Evolutionary conservation across 2,797 vertebrate species (phyloP).

Genomic region (Antennarius maculatus): DNA sequence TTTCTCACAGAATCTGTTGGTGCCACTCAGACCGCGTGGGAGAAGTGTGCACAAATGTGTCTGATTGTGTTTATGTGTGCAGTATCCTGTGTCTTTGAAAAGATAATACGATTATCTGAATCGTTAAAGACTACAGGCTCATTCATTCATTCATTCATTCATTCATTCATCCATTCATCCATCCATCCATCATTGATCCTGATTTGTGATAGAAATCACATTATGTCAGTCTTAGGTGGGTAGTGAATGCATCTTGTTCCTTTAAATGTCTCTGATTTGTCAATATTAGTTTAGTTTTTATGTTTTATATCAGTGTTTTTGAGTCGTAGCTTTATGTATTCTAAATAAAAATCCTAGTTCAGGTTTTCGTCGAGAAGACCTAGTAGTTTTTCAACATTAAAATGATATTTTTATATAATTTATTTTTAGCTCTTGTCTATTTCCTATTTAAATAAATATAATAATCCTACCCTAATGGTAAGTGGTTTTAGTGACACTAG

Average conservation of each 20-base stretch:
- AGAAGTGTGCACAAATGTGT: constrained; percentile 17
- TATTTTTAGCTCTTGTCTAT: constrained; percentile 17
- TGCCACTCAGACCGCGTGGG: not conserved
- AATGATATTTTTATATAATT: constrained; percentile 12
- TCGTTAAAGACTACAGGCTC: constrained; percentile 12
- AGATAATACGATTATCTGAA: not conserved
- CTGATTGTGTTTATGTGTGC: constrained; percentile 11
- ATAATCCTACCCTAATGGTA: constrained; percentile 17
- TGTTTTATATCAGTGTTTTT: constrained; percentile 20
- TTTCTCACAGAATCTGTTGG: not conserved
- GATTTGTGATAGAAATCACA: constrained; percentile 7
- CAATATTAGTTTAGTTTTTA: constrained; percentile 4
- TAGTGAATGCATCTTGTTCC: constrained; percentile 4
- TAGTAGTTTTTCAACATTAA: not conserved
- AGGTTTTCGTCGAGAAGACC: not conserved
- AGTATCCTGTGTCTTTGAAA: not conserved
- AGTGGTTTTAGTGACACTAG: constrained; percentile 20
- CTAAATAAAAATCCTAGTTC: not conserved
- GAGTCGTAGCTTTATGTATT: not conserved
- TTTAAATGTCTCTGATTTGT: constrained; percentile 6
- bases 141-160: constrained; percentile 4
- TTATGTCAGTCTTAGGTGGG: not conserved
- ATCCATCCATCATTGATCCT: constrained; percentile 12
- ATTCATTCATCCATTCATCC: constrained; percentile 6
- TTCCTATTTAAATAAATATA: constrained; percentile 17